phyloP scores from a whole-genome alignment of 2,888 invertebrate genomes.

The Ceraclea dissimilis region DNA sequence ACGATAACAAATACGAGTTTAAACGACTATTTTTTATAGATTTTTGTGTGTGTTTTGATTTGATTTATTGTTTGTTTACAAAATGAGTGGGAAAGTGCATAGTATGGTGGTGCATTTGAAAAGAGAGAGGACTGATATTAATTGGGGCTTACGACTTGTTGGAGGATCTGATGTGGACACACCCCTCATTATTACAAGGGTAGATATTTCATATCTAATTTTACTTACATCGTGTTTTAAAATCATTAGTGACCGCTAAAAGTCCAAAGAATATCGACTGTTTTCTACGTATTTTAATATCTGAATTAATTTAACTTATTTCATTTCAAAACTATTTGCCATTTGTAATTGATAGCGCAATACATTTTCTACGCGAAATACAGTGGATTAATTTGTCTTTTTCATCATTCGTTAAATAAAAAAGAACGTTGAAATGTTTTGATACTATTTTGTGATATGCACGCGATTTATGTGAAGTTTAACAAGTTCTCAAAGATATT shows the following conservation, averaged over 20 bases:
- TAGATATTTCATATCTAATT: slow-evolving; percentile 37
- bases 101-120: slow-evolving; percentile 67
- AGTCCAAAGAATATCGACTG: neutral
- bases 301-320: too few relatives aligned
- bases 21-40: neutral
- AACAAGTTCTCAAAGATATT: too few relatives aligned
- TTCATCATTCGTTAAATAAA: too few relatives aligned
- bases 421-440: too few relatives aligned
- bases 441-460: too few relatives aligned
- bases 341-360: too few relatives aligned
- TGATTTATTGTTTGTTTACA: neutral
- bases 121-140: slow-evolving; percentile 61
- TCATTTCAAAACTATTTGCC: too few relatives aligned
- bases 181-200: slow-evolving; percentile 83
- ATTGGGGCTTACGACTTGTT: slow-evolving; percentile 82
- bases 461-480: too few relatives aligned
- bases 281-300: too few relatives aligned
- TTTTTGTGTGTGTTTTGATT: neutral
- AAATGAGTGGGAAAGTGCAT: slow-evolving; percentile 54
- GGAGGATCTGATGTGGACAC: slow-evolving; percentile 82
- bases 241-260: neutral
- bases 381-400: too few relatives aligned
- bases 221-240: neutral
- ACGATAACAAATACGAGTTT: neutral
- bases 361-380: too few relatives aligned